A percentile compares a stretch with the other conserved stretches of the same genome.
These are phyloP conservation scores for Furcifer pardalis DNA, from an alignment of 2,797 vertebrate species.

Conservation along the genomic window DNA sequence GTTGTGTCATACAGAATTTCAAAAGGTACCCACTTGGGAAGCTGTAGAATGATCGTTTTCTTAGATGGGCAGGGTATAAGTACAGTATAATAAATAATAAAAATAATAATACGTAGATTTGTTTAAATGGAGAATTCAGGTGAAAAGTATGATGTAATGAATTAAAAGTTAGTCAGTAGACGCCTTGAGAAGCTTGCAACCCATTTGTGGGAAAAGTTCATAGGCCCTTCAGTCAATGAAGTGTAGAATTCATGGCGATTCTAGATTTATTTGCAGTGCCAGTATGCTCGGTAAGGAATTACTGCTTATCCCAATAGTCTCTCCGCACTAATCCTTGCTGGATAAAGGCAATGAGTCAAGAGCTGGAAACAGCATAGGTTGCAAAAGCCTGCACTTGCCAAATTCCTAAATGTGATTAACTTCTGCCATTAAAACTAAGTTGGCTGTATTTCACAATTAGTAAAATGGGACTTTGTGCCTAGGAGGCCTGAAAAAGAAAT, in stretches of 20 bases:
- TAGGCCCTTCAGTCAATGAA: conserved; percentile 41
- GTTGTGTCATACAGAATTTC: background rate
- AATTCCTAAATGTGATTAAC: background rate
- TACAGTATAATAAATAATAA: too few species aligned
- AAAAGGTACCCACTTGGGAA: background rate
- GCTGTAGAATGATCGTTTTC: too few species aligned
- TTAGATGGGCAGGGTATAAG: too few species aligned
- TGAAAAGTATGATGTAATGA: background rate
- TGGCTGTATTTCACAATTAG: background rate
- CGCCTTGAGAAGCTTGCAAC: background rate
- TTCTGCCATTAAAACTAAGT: conserved; percentile 21
- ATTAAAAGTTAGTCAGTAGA: background rate
- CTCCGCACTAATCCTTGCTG: background rate
- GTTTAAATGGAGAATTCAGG: background rate
- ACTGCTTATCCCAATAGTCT: background rate
- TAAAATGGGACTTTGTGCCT: background rate
- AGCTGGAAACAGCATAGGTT: conserved; percentile 27
- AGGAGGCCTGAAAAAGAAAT: background rate
- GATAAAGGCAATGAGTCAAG: background rate
- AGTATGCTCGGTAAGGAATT: conserved; percentile 11
- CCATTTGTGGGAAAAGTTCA: conserved; percentile 21
- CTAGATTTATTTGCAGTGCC: conserved; percentile 40
- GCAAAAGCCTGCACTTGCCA: background rate
- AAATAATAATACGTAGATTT: too few species aligned
- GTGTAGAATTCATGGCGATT: conserved; percentile 26